Conservation (phyloP, 2,113 vertebrate genomes). For the Sciurus niger region DNA sequence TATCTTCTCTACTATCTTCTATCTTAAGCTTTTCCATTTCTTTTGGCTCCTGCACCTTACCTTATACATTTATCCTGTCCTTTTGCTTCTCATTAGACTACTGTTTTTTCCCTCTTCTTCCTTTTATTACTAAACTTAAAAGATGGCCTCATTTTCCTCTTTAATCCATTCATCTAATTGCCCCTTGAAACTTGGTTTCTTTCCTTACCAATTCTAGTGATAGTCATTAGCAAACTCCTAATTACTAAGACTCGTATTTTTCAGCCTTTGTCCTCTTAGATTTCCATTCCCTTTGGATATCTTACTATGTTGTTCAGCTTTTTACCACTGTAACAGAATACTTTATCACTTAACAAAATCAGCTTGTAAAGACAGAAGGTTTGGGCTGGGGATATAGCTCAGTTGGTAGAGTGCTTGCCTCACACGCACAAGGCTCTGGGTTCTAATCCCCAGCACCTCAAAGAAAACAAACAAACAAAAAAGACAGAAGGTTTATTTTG, state of each 20-base stretch:
- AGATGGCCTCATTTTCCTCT: background rate
- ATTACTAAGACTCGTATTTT: background rate
- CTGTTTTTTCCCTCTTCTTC: background rate
- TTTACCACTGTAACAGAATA: background rate
- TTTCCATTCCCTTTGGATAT: conserved; percentile 13
- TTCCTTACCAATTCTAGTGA: background rate
- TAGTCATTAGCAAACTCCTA: background rate
- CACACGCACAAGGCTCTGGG: too few relatives aligned
- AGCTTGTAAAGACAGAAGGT: too few relatives aligned
- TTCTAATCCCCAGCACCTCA: too few relatives aligned
- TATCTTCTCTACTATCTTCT: background rate
- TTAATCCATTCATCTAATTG: conserved; percentile 17
- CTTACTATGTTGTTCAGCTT: background rate
- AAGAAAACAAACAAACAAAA: too few relatives aligned
- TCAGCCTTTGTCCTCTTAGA: background rate
- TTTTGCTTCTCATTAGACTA: background rate
- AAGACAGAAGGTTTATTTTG: too few relatives aligned
- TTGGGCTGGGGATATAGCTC: too few relatives aligned
- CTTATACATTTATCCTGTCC: background rate
- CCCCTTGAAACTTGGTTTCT: background rate
- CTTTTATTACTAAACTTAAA: background rate
- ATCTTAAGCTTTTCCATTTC: background rate
- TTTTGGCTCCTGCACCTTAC: background rate
- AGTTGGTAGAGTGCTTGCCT: too few relatives aligned
- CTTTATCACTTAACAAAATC: too few relatives aligned